A percentile compares a stretch with the other conserved stretches of the same genome.
phyloP scores from a whole-genome alignment of 2,797 vertebrate genomes.

The Xyrichtys novacula region DNA sequence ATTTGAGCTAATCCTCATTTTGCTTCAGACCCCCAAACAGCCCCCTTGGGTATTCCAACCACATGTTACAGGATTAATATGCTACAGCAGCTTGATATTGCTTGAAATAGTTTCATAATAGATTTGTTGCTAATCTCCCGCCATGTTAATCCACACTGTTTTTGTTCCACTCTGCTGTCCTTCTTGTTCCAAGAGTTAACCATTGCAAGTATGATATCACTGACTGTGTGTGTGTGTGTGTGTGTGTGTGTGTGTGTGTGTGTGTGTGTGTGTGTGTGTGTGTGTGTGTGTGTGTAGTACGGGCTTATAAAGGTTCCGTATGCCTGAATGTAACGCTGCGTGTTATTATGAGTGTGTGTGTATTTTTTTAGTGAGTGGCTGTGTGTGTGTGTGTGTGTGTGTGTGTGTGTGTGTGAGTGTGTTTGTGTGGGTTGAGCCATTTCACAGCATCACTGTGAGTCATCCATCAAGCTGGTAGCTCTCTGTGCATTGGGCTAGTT shows the following conservation, averaged over 20 bases:
- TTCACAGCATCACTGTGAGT: constrained; percentile 80
- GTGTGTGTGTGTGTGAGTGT: constrained; percentile 64
- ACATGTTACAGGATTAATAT: constrained; percentile 53
- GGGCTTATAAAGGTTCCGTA: constrained; percentile 31
- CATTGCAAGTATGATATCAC: constrained; percentile 41
- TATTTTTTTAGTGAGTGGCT: constrained; percentile 24
- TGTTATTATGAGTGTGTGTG: constrained; percentile 44
- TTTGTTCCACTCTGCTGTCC: constrained; percentile 33
- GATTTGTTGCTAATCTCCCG: constrained; percentile 59
- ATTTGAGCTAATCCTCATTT: constrained; percentile 50
- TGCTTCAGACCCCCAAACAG: constrained; percentile 33
- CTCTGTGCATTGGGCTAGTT: constrained; percentile 70
- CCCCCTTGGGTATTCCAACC: constrained; percentile 27
- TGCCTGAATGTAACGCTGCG: constrained; percentile 29
- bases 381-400: constrained; percentile 32
- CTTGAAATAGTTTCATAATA: constrained; percentile 53
- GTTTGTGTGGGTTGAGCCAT: constrained; percentile 78
- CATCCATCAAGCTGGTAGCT: constrained; percentile 80
- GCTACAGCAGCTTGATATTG: constrained; percentile 34
- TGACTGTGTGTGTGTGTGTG: constrained; percentile 18
- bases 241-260: constrained; percentile 18
- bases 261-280: constrained; percentile 23
- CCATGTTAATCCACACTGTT: constrained; percentile 50
- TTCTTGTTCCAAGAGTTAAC: constrained; percentile 40
- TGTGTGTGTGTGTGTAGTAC: constrained; percentile 7